These are phyloP conservation scores for Noturus placidus DNA, from an alignment of 2,113 vertebrate genomes.

Conservation along the genomic window DNA sequence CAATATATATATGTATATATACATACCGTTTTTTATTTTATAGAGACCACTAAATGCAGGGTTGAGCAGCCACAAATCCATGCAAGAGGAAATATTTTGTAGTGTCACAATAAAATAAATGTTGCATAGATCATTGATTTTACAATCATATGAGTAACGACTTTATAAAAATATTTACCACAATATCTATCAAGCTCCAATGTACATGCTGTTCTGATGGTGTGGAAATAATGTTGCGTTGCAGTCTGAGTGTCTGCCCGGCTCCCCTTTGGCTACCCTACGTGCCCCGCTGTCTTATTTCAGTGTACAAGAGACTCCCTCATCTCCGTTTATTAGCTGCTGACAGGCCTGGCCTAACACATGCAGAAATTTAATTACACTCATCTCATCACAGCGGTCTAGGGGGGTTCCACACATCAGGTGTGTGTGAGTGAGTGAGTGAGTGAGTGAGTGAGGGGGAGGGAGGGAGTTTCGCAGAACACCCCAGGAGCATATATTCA, in stretches of 20 bases:
- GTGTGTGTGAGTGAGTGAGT: conserved; percentile 35
- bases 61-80: background rate
- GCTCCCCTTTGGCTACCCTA: conserved; percentile 47
- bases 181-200: conserved; percentile 11
- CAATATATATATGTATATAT: background rate
- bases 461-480: conserved; percentile 47
- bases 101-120: background rate
- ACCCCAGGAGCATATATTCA: conserved; percentile 48
- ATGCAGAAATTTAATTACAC: conserved; percentile 74
- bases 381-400: conserved; percentile 61
- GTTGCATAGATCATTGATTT: background rate
- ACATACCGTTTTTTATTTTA: conserved; percentile 26
- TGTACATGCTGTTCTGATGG: background rate
- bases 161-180: conserved; percentile 12
- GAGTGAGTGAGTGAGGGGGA: conserved; percentile 3
- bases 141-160: conserved; percentile 5
- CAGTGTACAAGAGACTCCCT: conserved; percentile 53
- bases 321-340: conserved; percentile 66
- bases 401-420: conserved; percentile 66
- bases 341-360: conserved; percentile 64
- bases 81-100: background rate
- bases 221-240: conserved; percentile 25
- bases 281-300: conserved; percentile 66
- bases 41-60: background rate
- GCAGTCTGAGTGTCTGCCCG: conserved; percentile 19